Conservation (phyloP, 2,888 invertebrate genomes). For the Diaperis boleti region DNA sequence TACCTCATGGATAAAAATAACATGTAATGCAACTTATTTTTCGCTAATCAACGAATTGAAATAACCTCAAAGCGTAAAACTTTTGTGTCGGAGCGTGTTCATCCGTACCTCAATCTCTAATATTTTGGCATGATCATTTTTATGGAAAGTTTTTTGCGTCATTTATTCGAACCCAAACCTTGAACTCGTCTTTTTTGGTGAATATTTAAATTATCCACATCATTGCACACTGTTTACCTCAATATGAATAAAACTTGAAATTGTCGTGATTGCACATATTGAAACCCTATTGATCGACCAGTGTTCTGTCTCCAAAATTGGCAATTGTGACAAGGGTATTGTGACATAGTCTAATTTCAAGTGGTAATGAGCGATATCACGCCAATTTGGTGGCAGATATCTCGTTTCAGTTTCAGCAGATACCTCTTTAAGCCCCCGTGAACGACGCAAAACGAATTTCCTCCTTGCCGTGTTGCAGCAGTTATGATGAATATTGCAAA, state of each 20-base stretch:
- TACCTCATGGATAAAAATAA: no score
- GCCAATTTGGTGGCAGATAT: conserved; percentile 25
- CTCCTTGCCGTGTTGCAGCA: conserved; percentile 18
- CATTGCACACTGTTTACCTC: not conserved
- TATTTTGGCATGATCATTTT: no score
- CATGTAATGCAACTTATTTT: no score
- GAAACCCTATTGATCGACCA: conserved; percentile 30
- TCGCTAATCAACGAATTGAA: no score
- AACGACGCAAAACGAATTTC: conserved; percentile 31
- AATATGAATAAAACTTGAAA: not conserved
- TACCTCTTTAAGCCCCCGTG: conserved; percentile 3
- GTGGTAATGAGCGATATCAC: conserved; percentile 35
- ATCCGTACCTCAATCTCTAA: no score
- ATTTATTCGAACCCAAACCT: no score
- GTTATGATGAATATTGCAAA: conserved; percentile 36
- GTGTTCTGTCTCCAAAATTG: conserved; percentile 23
- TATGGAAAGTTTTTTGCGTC: no score
- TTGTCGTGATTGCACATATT: conserved; percentile 20
- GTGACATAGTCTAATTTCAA: conserved; percentile 33
- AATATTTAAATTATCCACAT: no score
- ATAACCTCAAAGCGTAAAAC: no score
- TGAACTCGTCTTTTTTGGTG: no score
- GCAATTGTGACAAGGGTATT: conserved; percentile 31
- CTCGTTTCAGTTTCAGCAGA: conserved; percentile 23
- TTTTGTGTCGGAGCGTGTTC: no score